phyloP scores from a whole-genome alignment of 1,140 invertebrate genomes.

The Idris sp. region DNA sequence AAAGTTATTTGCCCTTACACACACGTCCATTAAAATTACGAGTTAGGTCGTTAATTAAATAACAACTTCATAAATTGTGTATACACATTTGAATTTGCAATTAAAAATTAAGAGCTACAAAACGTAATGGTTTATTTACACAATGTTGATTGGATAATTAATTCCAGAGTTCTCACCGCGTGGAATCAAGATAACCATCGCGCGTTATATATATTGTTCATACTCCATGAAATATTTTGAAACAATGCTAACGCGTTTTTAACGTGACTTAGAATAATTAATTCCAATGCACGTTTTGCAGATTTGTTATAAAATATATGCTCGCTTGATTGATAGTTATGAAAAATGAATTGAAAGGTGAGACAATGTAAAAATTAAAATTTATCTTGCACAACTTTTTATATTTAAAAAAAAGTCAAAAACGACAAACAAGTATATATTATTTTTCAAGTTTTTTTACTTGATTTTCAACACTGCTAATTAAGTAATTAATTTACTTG shows the following conservation, averaged over 20 bases:
- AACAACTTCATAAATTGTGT: slow-evolving; percentile 36
- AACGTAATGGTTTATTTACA: slow-evolving; percentile 61
- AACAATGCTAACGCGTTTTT: slow-evolving; percentile 59
- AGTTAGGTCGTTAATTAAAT: slow-evolving; percentile 46
- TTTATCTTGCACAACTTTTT: no score
- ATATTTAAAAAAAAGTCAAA: no score
- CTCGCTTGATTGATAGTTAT: slow-evolving; percentile 1
- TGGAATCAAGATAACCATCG: slow-evolving; percentile 27
- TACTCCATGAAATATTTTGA: slow-evolving; percentile 58
- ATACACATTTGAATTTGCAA: slow-evolving; percentile 46
- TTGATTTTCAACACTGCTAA: slow-evolving; percentile 7
- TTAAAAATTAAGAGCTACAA: slow-evolving; percentile 62
- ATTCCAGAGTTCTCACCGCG: slow-evolving; percentile 46
- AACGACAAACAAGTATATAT: no score
- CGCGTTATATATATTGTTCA: slow-evolving; percentile 55
- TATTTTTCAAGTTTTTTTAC: no score
- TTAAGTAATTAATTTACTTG: slow-evolving; percentile 30
- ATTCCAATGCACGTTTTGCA: slow-evolving; percentile 15
- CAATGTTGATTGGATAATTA: slow-evolving; percentile 59
- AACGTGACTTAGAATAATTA: slow-evolving; percentile 60
- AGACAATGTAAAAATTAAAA: no score
- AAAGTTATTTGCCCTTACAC: slow-evolving; percentile 6
- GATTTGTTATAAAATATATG: slow-evolving; percentile 19
- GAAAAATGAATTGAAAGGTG: not conserved
- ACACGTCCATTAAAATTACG: slow-evolving; percentile 19